These are phyloP conservation scores for Drosophila nr. perissopoda DNA, from an alignment of 2,888 invertebrate genomes.

Conservation along the genomic window DNA sequence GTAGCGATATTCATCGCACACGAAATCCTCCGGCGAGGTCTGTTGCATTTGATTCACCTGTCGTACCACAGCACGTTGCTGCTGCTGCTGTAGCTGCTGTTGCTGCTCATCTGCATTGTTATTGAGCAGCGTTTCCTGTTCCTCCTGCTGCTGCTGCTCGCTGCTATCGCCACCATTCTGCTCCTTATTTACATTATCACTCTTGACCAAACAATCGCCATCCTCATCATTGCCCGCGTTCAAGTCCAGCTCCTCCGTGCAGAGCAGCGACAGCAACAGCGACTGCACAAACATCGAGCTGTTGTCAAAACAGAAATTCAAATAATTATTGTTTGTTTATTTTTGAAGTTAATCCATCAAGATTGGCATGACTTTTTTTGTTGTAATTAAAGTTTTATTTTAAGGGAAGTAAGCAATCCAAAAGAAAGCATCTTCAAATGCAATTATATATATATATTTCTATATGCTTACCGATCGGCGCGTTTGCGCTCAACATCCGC, in stretches of 20 bases:
- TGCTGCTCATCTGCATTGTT: conserved; percentile 82
- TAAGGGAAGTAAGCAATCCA: too few species aligned
- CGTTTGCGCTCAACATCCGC: conserved; percentile 87
- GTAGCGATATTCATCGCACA: conserved; percentile 83
- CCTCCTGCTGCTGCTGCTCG: conserved; percentile 58
- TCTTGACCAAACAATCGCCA: conserved; percentile 76
- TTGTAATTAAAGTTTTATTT: background rate
- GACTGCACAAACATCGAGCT: conserved; percentile 89
- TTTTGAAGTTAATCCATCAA: background rate
- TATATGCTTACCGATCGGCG: conserved; percentile 86
- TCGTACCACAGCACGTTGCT: conserved; percentile 66
- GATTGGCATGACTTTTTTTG: background rate
- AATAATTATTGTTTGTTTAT: background rate
- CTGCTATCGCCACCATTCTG: conserved; percentile 45
- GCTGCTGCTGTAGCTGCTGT: conserved; percentile 60
- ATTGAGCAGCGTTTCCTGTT: conserved; percentile 82
- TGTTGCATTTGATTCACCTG: conserved; percentile 85
- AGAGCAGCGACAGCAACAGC: conserved; percentile 86
- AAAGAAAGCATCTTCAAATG: background rate
- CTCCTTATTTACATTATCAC: conserved; percentile 85
- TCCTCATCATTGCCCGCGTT: conserved; percentile 59
- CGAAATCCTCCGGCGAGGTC: conserved; percentile 84
- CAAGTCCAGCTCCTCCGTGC: conserved; percentile 65
- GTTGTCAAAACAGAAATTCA: conserved; percentile 43
- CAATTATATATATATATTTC: background rate